Evolutionary conservation across 2,113 vertebrate species (phyloP), one percentile per base, ranked within the genome.

Genomic region (Scatophagus argus): DNA sequence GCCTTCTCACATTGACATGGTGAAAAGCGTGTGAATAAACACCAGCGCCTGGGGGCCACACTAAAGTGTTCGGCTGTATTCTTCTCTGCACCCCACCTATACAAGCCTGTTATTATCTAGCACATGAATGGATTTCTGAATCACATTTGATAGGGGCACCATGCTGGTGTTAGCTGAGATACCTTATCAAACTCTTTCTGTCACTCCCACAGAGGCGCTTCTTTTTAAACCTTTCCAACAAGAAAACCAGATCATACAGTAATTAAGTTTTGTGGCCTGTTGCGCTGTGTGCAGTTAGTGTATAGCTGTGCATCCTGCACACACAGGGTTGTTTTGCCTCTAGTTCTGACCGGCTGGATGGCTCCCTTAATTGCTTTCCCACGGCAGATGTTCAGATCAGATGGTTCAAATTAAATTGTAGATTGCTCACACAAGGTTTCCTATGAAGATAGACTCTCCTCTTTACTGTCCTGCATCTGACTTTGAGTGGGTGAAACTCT

Each of bases 21-120:
- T 92, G 90, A 93, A 94, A 92, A 92, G 91, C 90, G 86, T 91
- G 91, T 91, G 93, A 94, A 94, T 87, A 93, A 93, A 91, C 93
- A 90, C 80, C 87, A 91, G 69, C 27, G 91, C 92, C 93, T 47
- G 64, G 80, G 89, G 92, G 89, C 75, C 64, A 41, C 76, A n/a
- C 91, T 93, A 89, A 92, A 92, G 93, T 83, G 88, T 87, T 87
- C 59, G 21, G 87, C 86, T 21, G 71, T 91, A 90, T 92, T 93
- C 87, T 91, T 83, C 89, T 61, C 69, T 2, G 67, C 60, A 83
- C 87, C 82, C 88, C 89, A 91, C 91, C 93, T 92, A 81, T 77
- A 90, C 90, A 92, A 64, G 82, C 86, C 89, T 60, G 89, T 88
- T 81, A 90, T 93, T 93, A 93, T 92, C 87, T 39, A 13, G 41